Base-by-base conservation (phyloP, 2,888 invertebrate species). In the Blastobasis adustella region DNA sequence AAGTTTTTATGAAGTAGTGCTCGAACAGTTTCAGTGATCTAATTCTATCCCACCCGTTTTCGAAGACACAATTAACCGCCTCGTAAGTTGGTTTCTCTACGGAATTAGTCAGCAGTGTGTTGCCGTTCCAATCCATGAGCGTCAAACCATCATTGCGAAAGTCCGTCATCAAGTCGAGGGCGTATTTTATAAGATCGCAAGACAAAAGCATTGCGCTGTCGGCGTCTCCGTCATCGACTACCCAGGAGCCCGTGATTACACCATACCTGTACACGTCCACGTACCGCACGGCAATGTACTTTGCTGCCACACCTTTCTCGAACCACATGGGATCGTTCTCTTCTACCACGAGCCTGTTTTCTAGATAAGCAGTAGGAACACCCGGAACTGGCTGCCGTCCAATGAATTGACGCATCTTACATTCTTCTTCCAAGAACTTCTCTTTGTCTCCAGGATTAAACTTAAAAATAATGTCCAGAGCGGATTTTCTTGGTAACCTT, bases 11-110 rank as follows among this genome's bases (percentile, higher is more conserved):
- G 39, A 67, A 49, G 46, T 67, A 68, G 57, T 66, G 61, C 47
- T 66, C 56, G 38, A 69, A 65, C 7, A 69, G 49, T 2, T 50
- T 46, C 3, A 59, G 49, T 8, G 47, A 49, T 4, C 58, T 52
- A 9, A 72, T 58, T 7, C 48, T 0, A 4, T 53, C 53, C 76
- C 76, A 76, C 1, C 75, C 77, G 45, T 71, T 71, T 59, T 70
- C 69, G 49, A 76, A 76, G 4, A 69, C 65, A 46, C 49, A 65
- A 38, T 6, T 50, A 6, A 8, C 9, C 6, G 58, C 67, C 5
- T 56, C 43, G 46, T 68, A 71, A 1, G 37, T 46, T 4, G 73
- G 74, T 50, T 62, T 70, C 40, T 41, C 48, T 54, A 63, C 45
- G 1, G 54, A 57, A 37, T 40, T 45, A 39, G 49, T 37, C 8